These are phyloP conservation scores for Arbacia lixula DNA, from an alignment of 53 echinoderm and acorn worm species.

Conservation along the genomic window DNA sequence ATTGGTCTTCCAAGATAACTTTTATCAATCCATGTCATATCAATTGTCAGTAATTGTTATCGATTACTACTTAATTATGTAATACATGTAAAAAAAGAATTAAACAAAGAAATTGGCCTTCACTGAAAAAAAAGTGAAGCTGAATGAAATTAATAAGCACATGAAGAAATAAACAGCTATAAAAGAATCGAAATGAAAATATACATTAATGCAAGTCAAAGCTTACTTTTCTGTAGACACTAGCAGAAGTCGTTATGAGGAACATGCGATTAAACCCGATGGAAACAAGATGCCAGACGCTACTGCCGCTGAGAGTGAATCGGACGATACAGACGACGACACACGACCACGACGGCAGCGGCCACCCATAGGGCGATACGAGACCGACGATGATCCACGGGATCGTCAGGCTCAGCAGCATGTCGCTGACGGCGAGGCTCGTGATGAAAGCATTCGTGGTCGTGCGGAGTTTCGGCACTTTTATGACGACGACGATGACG, in stretches of 20 bases:
- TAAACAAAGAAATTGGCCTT: no score
- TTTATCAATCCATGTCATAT: no score
- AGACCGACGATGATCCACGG: constrained; percentile 51
- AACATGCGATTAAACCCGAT: constrained; percentile 42
- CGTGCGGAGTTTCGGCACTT: constrained; percentile 29
- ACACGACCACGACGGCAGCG: constrained; percentile 19
- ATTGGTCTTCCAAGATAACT: no score
- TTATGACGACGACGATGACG: constrained; percentile 1
- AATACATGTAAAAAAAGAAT: no score
- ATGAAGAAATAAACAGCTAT: no score
- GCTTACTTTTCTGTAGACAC: constrained; percentile 26
- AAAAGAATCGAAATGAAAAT: no score
- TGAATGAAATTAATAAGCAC: no score
- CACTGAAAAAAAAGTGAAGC: no score
- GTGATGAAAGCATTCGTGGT: constrained; percentile 24
- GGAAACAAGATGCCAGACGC: constrained; percentile 37
- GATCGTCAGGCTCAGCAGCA: constrained; percentile 3
- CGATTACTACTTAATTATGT: no score
- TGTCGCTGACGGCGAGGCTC: constrained; percentile 34
- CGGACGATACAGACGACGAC: constrained; percentile 20
- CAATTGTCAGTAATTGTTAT: no score
- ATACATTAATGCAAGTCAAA: no score
- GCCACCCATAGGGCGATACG: constrained; percentile 22
- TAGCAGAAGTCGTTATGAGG: constrained; percentile 34
- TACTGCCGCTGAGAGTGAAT: constrained; percentile 32